phyloP scores from a whole-genome alignment of 2,113 vertebrate genomes.

The Prunella himalayana region DNA sequence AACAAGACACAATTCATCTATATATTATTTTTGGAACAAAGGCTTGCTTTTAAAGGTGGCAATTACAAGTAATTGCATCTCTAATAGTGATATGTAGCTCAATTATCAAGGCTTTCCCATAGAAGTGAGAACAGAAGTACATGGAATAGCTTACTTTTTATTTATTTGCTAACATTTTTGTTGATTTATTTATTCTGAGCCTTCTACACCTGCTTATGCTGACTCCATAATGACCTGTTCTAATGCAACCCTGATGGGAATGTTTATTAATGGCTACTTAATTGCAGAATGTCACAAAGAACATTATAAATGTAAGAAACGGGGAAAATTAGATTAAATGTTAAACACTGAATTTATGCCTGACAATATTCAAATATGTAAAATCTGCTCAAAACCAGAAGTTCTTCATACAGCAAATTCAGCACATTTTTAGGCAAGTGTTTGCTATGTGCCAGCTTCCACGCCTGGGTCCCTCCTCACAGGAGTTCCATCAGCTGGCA shows the following conservation, averaged over 20 bases:
- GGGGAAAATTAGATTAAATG: slow-evolving; percentile 22
- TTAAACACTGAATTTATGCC: neutral
- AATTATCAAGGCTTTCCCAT: neutral
- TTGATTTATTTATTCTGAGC: neutral
- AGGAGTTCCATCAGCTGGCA: neutral
- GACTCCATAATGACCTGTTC: neutral
- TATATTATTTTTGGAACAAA: slow-evolving; percentile 9
- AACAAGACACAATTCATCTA: neutral
- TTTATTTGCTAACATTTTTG: neutral
- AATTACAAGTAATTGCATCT: slow-evolving; percentile 27
- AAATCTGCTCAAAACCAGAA: neutral
- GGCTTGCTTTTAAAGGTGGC: neutral
- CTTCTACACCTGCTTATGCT: slow-evolving; percentile 5
- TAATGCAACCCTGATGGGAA: neutral
- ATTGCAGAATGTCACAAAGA: slow-evolving; percentile 19
- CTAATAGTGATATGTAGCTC: slow-evolving; percentile 29
- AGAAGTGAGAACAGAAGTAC: neutral
- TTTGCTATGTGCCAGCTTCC: neutral
- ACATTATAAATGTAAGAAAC: slow-evolving; percentile 1
- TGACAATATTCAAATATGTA: neutral
- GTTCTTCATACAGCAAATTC: neutral
- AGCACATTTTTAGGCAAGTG: neutral
- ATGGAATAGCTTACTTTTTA: neutral
- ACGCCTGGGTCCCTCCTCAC: neutral
- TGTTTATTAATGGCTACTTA: slow-evolving; percentile 37